phyloP scores from a whole-genome alignment of 2,888 invertebrate genomes.

The Tribolium freemani region DNA sequence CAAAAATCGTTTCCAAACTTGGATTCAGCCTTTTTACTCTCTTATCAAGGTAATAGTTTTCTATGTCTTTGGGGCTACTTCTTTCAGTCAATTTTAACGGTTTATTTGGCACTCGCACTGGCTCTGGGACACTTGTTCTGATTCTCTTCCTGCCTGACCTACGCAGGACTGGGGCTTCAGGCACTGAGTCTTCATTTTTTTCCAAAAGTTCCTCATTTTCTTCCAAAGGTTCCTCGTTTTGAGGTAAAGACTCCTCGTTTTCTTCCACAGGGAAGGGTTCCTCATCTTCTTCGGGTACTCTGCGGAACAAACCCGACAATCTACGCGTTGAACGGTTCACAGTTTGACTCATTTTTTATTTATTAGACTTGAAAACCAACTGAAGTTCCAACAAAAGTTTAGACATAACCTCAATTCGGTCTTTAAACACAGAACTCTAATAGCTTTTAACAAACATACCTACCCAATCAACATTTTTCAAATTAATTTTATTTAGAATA shows the following conservation, averaged over 20 bases:
- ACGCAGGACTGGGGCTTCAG: background rate
- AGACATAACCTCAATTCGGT: no score
- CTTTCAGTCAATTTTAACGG: slow-evolving; percentile 14
- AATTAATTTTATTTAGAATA: no score
- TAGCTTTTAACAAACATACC: no score
- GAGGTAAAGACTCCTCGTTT: background rate
- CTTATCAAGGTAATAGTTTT: slow-evolving; percentile 42
- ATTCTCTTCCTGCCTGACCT: slow-evolving; percentile 8
- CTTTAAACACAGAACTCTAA: no score
- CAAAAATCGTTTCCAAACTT: slow-evolving; percentile 38
- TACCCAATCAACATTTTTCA: no score
- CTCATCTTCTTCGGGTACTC: background rate
- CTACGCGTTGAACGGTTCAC: no score
- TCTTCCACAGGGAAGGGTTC: background rate
- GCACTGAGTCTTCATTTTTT: no score
- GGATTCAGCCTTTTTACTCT: slow-evolving; percentile 30
- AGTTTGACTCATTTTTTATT: no score
- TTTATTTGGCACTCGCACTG: background rate
- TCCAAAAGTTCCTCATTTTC: background rate
- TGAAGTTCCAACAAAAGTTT: no score
- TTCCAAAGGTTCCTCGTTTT: background rate
- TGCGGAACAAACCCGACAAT: no score
- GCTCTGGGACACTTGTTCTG: background rate
- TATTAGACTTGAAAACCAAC: no score
- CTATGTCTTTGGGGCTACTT: slow-evolving; percentile 20